phyloP scores from a whole-genome alignment of 2,113 vertebrate species.

The Fulica atra region DNA sequence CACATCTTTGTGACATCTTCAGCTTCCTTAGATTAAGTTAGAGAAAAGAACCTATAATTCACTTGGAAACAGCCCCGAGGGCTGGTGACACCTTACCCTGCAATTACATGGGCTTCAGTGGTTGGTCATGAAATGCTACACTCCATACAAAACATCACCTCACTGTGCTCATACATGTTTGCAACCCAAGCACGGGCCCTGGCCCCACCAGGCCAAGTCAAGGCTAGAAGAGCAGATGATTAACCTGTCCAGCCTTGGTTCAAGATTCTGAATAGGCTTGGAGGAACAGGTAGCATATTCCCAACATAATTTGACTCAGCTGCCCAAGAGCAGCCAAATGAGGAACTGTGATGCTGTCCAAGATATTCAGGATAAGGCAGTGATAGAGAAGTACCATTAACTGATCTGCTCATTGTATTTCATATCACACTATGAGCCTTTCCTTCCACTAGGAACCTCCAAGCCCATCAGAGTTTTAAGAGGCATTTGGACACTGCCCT shows the following conservation, averaged over 20 bases:
- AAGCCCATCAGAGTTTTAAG: no score
- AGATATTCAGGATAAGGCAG: neutral
- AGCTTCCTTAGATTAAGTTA: neutral
- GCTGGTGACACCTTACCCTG: neutral
- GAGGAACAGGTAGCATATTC: neutral
- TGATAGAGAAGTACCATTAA: neutral
- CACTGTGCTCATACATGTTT: neutral
- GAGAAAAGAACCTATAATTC: neutral
- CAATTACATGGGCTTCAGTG: neutral
- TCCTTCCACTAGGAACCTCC: neutral
- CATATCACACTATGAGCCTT: fast-evolving
- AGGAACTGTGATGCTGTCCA: neutral
- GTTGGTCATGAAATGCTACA: neutral
- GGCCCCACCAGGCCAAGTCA: neutral
- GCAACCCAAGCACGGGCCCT: neutral
- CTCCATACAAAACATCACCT: neutral
- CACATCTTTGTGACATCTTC: neutral
- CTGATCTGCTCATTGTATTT: neutral
- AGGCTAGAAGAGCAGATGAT: neutral
- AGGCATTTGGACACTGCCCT: no score
- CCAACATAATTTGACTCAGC: neutral
- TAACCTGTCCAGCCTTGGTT: neutral
- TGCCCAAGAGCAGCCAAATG: neutral
- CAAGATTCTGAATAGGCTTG: neutral
- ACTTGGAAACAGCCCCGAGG: neutral